Base-by-base conservation (phyloP, 2,888 invertebrate species). In the Cistogaster globosa region DNA sequence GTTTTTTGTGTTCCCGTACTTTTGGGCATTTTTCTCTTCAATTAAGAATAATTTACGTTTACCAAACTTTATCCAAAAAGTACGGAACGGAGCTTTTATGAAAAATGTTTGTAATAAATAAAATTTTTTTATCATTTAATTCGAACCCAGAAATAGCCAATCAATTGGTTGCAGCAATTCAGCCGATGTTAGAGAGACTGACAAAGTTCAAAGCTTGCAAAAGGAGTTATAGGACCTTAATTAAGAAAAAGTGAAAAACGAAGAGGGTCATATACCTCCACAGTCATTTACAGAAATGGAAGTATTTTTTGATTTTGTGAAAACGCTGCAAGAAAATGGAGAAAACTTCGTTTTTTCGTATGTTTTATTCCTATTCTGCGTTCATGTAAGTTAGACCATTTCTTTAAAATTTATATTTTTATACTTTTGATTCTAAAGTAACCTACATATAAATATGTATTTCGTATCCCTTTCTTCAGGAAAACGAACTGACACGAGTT, bases 221-320 rank as follows among this genome's bases (percentile, higher is more conserved):
- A 82, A 71, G 38, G 71, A 72, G 38, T 48, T 72, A 14, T 58
- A 72, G 45, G 57, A 18, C 12, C 36, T 51, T 20, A 75, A 68
- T 2, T 2, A 76, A 68, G 48, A 82, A 62, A 75, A 69, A 57
- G 58, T 32, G 53, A 69, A 55, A 18, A 78, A 26, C 4, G 26
- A 26, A 77, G 58, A 18, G 9, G 5, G 20, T 18, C 9, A 14
- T 76, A 76, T 82, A 76, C 76, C 82, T 36, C 14, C 55, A 57
- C 18, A 69, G 8, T 76, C 82, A 38, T 71, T 76, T 2, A 69
- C 51, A n/a, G 65, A 68, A 53, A 45, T 69, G 11, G 32, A 75
- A 20, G 12, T 11, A 8, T 81, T 81, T 81, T 81, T 69, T 7
- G 53, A 67, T 12, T 81, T 81, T 75, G 75, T 63, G 75, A 82